Base-by-base conservation (phyloP, 2,113 vertebrate species). In the Myanophis thanlyinensis region DNA sequence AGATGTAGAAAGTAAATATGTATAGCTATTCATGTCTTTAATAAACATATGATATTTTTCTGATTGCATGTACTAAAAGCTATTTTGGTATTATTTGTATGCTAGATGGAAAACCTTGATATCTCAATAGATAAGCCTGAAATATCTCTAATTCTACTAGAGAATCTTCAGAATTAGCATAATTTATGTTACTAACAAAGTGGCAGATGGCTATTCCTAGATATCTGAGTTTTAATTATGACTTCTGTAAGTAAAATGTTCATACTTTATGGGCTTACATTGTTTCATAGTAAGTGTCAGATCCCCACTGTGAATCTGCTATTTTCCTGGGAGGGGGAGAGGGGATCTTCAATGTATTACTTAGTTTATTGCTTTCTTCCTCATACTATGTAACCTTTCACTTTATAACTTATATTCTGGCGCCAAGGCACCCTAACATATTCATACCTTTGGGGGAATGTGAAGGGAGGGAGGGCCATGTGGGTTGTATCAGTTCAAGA, bases 171-270 rank as follows among this genome's bases (percentile, higher is more conserved):
- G 22, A 35, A 90, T 93, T 52, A 90, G 0, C 0, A 0, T 27
- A 94, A 48, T 35, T 93, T 88, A 46, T 89, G 9, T 49, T 93
- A 23, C 40, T 88, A 91, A 46, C 51, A 80, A 90, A 67, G 51
- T 95, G 87, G 88, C 54, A 96, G 62, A 93, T 90, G n/a, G 52
- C 12, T 94, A 15, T 94, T 95, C 95, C 84, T 95, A 87, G n/a
- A 93, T 88, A 93, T 49, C n/a, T 15, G 0, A 53, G 23, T 91
- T 93, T n/a, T 2, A 51, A 93, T 93, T 94, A n/a, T 85, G 12
- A 90, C 44, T 49, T 86, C 67, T 85, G 6, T 52, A 4, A 52
- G 40, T 52, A 1, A 1, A 86, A 91, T 8, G 25, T 94, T 94
- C 92, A 92, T 91, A 0, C 40, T 80, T 40, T 95, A 1, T 92